These are phyloP conservation scores for Lamellibrachia luymesi DNA, from an alignment of 1,140 invertebrate genomes.

Conservation along the genomic window DNA sequence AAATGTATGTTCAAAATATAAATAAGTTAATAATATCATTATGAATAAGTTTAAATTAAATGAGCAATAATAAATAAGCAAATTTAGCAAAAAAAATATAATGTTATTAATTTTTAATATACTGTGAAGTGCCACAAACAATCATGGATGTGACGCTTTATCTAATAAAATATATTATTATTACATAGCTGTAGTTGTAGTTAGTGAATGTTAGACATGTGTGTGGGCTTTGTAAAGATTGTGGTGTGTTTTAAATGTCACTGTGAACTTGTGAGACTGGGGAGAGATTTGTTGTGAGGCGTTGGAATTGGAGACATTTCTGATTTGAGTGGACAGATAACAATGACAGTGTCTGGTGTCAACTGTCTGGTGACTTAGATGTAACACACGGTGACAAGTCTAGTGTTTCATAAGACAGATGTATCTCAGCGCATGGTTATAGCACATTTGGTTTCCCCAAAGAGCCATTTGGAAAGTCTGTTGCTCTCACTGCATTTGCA, in stretches of 20 bases:
- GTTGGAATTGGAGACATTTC: neutral
- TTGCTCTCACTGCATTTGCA: neutral
- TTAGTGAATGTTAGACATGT: neutral
- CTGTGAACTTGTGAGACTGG: slow-evolving; percentile 7
- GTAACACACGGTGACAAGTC: neutral
- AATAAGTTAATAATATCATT: too few species aligned
- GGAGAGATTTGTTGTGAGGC: neutral
- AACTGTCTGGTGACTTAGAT: neutral
- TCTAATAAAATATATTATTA: too few species aligned
- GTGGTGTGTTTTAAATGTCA: neutral
- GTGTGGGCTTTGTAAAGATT: neutral
- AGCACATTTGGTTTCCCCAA: neutral
- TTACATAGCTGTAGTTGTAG: neutral
- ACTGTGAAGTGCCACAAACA: too few species aligned
- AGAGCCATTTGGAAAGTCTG: neutral
- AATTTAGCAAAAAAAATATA: too few species aligned
- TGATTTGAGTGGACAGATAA: neutral
- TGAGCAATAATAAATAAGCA: too few species aligned
- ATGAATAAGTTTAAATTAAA: too few species aligned
- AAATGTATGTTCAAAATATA: too few species aligned
- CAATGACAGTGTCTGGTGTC: neutral
- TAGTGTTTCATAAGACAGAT: neutral
- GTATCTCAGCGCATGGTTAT: neutral
- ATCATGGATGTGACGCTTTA: too few species aligned
- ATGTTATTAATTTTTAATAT: too few species aligned